These are phyloP conservation scores for Brachyptera risi DNA, from an alignment of 2,888 invertebrate species.

Conservation along the genomic window DNA sequence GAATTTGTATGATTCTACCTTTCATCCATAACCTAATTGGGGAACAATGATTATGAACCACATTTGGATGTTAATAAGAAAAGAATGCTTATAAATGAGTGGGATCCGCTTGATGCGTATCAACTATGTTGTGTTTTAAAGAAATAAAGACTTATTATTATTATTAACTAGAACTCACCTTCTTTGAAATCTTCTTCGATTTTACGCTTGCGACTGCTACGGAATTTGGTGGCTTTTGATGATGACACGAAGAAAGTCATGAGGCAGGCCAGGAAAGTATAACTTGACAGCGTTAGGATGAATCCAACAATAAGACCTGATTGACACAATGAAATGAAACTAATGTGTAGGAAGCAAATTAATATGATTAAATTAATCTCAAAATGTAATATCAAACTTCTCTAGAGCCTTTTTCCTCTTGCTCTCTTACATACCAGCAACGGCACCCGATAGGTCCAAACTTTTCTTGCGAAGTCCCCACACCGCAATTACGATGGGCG, in stretches of 20 bases:
- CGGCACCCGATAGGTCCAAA: slow-evolving; percentile 65
- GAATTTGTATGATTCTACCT: too few relatives aligned
- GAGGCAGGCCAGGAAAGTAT: slow-evolving; percentile 68
- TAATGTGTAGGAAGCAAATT: too few relatives aligned
- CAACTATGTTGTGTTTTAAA: too few relatives aligned
- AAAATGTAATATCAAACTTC: not conserved
- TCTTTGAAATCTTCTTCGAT: slow-evolving; percentile 76
- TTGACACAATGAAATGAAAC: not conserved
- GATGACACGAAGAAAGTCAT: slow-evolving; percentile 74
- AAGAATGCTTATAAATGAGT: too few relatives aligned
- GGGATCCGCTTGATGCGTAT: too few relatives aligned
- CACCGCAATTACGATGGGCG: slow-evolving; percentile 61
- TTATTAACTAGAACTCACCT: too few relatives aligned
- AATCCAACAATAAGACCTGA: slow-evolving; percentile 69
- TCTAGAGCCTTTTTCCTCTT: too few relatives aligned
- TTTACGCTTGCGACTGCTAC: slow-evolving; percentile 59
- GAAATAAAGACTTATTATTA: too few relatives aligned
- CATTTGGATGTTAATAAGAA: too few relatives aligned
- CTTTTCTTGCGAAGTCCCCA: slow-evolving; percentile 67
- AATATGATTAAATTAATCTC: not conserved
- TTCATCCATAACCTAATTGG: too few relatives aligned
- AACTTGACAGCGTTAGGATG: slow-evolving; percentile 70
- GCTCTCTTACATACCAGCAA: slow-evolving; percentile 55
- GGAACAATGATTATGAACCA: too few relatives aligned
- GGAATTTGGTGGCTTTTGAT: slow-evolving; percentile 76